Evolutionary conservation across 2,797 vertebrate genomes (phyloP).

Genomic region (Triplophysa yarkandensis): DNA sequence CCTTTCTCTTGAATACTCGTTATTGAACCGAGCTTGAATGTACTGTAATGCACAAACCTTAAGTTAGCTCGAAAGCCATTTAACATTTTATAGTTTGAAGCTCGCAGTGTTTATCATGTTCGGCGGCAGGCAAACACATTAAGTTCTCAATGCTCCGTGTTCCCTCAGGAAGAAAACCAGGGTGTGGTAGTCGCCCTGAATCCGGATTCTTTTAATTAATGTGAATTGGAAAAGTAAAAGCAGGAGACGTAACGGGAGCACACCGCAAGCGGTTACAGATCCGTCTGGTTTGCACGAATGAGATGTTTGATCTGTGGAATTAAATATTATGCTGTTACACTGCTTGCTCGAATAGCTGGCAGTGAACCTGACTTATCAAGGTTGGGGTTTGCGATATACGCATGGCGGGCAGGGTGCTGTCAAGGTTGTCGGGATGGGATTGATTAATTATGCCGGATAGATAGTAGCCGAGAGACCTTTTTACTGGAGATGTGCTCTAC

Average conservation of each 20-base stretch:
- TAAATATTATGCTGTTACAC: not conserved
- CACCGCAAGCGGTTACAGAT: not conserved
- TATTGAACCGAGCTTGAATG: conserved; percentile 1
- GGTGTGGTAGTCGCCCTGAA: conserved; percentile 7
- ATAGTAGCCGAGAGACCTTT: conserved; percentile 52
- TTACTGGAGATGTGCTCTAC: conserved; percentile 10
- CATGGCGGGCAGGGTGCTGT: conserved; percentile 42
- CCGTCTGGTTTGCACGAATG: conserved; percentile 1
- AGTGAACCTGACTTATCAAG: conserved; percentile 18
- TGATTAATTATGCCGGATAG: conserved; percentile 70
- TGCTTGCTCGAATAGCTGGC: not conserved
- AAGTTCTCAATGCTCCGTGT: not conserved
- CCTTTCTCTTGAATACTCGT: conserved; percentile 20
- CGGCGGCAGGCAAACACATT: conserved; percentile 11
- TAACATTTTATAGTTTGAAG: conserved; percentile 14
- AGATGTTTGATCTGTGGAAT: conserved; percentile 8
- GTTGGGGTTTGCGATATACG: not conserved
- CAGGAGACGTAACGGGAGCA: conserved; percentile 33
- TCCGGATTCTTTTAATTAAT: conserved; percentile 35
- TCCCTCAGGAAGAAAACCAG: conserved; percentile 11
- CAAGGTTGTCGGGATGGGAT: conserved; percentile 61
- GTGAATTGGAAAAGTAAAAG: conserved; percentile 27
- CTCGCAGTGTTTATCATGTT: conserved; percentile 17
- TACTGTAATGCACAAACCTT: conserved; percentile 19
- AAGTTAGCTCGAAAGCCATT: not conserved